Base-by-base conservation (phyloP, 2,797 vertebrate genomes). In the Trematomus bernacchii region DNA sequence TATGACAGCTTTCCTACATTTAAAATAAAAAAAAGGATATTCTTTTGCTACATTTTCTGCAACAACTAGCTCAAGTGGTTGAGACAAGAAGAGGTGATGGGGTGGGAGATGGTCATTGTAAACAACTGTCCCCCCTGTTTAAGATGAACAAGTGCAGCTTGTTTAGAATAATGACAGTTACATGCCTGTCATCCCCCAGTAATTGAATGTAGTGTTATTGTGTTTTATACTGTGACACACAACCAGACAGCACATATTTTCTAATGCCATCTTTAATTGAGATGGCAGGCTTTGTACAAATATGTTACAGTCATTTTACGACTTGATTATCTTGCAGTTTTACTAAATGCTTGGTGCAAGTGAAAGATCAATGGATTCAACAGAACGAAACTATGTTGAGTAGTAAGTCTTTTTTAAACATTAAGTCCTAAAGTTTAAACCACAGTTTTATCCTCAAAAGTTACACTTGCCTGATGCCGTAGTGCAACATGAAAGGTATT, bases 171-270 rank as follows among this genome's bases (percentile, higher is more conserved):
- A 76, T 76, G 40, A 27, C 33, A 50, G 3, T 64, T 60, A 57
- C 71, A 80, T 57, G 67, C 63, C 65, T 72, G 53, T 69, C 67
- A 75, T 65, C 50, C 48, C 43, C 10, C 19, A 2, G 55, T 70
- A 52, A 58, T 66, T 19, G 63, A 53, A 55, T 65, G 33, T 58
- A 58, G 46, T 48, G 19, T 46, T 30, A 27, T 16, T 51, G 11
- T 27, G 53, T 47, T 69, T 67, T 27, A 14, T 21, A 30, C 54
- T 12, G 8, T 48, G 42, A 59, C 51, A 59, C 18, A 48, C 40
- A 57, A 12, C 7, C 23, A 40, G 47, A 62, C 62, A 54, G 42
- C 50, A 23, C 16, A 30, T 46, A 27, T 65, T 40, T 27, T 33
- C n/a, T 43, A 37, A 33, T 27, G 23, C 10, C 16, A 59, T 15